Conservation (phyloP, 1,140 invertebrate species). For the Pogonognathellus flavescens region DNA sequence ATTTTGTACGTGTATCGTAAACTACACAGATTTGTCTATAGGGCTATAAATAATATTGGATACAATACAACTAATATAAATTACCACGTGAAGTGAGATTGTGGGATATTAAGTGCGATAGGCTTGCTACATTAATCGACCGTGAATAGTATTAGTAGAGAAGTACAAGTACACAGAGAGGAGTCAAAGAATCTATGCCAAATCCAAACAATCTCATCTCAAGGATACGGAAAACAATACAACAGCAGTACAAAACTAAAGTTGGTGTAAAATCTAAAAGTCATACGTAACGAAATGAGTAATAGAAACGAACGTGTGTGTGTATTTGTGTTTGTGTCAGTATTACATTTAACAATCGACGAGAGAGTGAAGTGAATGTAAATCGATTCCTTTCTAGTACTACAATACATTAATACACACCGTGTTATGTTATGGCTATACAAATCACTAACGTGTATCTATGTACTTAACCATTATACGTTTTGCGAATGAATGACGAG, state of each 20-base stretch:
- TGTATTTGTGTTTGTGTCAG: background rate
- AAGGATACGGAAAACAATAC: constrained; percentile 27
- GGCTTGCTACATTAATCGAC: constrained; percentile 9
- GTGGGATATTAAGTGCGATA: background rate
- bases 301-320: too few species aligned
- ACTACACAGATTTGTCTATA: background rate
- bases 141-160: constrained; percentile 14
- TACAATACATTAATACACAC: too few species aligned
- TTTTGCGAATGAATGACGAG: background rate
- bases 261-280: background rate
- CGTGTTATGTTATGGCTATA: background rate
- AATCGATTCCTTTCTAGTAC: constrained; percentile 33
- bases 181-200: constrained; percentile 39
- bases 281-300: background rate
- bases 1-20: background rate
- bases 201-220: constrained; percentile 42
- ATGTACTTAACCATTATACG: too few species aligned
- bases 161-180: background rate
- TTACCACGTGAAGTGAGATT: too few species aligned
- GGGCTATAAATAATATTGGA: too few species aligned
- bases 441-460: too few species aligned
- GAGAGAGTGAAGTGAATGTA: background rate
- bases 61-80: too few species aligned
- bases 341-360: background rate
- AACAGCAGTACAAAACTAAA: background rate